Conservation (phyloP, 2,888 invertebrate genomes). For the Drosophila koepferae region DNA sequence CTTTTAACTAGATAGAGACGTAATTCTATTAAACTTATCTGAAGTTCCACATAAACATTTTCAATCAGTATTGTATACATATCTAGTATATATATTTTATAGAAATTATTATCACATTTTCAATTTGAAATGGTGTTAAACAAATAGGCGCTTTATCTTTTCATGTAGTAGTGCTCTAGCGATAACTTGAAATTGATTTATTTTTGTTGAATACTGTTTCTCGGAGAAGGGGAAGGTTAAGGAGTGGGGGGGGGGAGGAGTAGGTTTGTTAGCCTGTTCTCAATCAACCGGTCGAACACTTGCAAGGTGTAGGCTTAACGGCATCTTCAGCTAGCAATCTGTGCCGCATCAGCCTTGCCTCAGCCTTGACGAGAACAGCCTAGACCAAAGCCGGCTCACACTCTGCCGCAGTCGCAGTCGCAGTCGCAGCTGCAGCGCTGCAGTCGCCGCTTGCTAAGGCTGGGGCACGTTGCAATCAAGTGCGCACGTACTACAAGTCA, state of each 20-base stretch:
- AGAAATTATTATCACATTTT: constrained; percentile 1
- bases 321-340: constrained; percentile 48
- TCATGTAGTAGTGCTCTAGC: background rate
- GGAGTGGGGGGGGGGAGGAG: background rate
- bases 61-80: background rate
- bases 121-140: constrained; percentile 6
- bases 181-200: constrained; percentile 8
- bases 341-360: constrained; percentile 34
- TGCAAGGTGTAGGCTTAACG: constrained; percentile 53
- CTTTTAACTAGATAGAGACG: background rate
- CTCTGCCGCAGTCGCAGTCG: background rate
- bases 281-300: constrained; percentile 37
- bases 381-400: constrained; percentile 19
- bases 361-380: constrained; percentile 38
- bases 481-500: constrained; percentile 45
- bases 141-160: constrained; percentile 2
- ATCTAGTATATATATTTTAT: background rate
- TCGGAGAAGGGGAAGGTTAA: background rate
- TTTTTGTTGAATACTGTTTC: constrained; percentile 15
- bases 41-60: background rate
- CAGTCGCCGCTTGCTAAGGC: constrained; percentile 1
- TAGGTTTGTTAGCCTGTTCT: constrained; percentile 7
- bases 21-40: constrained; percentile 3
- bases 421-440: background rate
- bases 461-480: constrained; percentile 51